Conservation (phyloP, 1,140 invertebrate genomes). For the Lasioglossum albipes region DNA sequence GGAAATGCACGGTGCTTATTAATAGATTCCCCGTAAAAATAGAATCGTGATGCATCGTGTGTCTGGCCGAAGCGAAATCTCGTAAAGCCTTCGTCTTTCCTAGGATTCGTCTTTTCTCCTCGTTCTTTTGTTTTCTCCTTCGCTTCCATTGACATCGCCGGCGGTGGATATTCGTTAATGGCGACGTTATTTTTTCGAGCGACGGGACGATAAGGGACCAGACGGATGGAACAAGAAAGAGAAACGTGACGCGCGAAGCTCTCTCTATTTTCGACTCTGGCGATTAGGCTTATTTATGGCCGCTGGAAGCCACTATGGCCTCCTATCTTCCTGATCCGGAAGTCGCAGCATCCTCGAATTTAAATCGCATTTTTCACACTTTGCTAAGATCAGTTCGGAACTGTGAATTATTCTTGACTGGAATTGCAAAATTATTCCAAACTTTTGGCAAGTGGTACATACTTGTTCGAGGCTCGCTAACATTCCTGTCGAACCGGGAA, state of each 20-base stretch:
- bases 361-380: too few relatives aligned
- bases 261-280: constrained; percentile 47
- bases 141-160: neutral
- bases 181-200: constrained; percentile 8
- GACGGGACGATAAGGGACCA: constrained; percentile 11
- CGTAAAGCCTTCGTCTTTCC: constrained; percentile 4
- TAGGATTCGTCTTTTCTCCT: constrained; percentile 1
- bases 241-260: neutral
- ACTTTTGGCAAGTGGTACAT: neutral
- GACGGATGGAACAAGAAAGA: constrained; percentile 3
- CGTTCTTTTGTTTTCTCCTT: neutral
- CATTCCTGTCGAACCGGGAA: neutral
- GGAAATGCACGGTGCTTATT: constrained; percentile 31
- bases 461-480: neutral
- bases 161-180: neutral
- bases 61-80: constrained; percentile 7
- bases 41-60: constrained; percentile 29
- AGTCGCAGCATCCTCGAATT: neutral
- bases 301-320: too few relatives aligned
- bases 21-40: constrained; percentile 34
- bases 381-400: too few relatives aligned
- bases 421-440: too few relatives aligned
- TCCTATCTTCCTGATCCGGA: constrained; percentile 7
- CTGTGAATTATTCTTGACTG: too few relatives aligned
- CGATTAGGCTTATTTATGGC: constrained; percentile 62